Base-by-base conservation (phyloP, 2,888 invertebrate genomes). In the Ophonus ardosiacus region DNA sequence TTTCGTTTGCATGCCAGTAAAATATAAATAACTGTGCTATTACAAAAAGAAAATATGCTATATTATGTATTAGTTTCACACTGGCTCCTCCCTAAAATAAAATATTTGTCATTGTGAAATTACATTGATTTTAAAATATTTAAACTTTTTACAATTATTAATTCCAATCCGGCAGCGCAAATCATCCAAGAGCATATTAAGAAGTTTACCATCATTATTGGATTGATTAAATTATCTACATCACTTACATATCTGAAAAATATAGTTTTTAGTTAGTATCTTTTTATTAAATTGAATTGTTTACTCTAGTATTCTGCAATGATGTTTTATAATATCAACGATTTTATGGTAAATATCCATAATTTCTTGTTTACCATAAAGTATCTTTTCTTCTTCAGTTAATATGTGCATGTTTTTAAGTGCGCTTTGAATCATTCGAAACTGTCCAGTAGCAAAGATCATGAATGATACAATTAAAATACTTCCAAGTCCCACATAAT, bases 1-100 rank as follows among this genome's bases (percentile, higher is more conserved):
- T 91, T 87, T 91, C 90, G 86, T 92, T 92, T 86, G 92, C 90
- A 86, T 93, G 92, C 92, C 92, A 93, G 86, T 92, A 92, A 87
- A 92, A 92, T 7, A 92, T 85, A 83, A 92, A 92, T 43, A 92
- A 88, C 88, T 92, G 92, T 0, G 92, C 90, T 65, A 92, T 90
- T 13, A 92, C 89, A 0, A 92, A 92, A 40, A 91, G 79, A 0
- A 92, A 87, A 87, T 92, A 93, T 87, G 92, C 92, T 2, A 91
- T 89, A 31, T 92, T 90, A 18, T 87, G 86, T 7, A 81, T 59
- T n/a, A 88, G 68, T 7, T 86, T 85, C 10, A 87, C 18, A 59
- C 87, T 87, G 63, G 85, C 61, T 24, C 87, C 88, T 74, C 86
- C 84, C 87, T 88, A 74, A 59, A 86, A 68, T 68, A 24, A 40